phyloP scores from a whole-genome alignment of 2,797 vertebrate species.

The Tapirus indicus region DNA sequence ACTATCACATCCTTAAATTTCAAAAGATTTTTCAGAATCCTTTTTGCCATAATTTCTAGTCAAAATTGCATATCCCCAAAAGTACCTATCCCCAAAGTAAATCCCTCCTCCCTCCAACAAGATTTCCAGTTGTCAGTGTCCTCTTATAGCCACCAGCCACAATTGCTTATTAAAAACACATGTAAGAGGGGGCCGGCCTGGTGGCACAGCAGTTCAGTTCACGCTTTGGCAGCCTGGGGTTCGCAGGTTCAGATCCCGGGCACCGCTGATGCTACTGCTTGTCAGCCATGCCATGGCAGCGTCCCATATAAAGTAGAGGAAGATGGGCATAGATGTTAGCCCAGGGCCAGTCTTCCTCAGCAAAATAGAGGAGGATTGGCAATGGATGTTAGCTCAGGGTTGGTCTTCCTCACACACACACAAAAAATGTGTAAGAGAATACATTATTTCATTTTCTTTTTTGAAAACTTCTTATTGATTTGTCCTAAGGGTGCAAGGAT shows the following conservation, averaged over 20 bases:
- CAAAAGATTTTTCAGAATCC: slow-evolving; percentile 7
- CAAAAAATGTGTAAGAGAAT: background rate
- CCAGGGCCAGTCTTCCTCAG: too few relatives aligned
- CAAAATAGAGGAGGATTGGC: too few relatives aligned
- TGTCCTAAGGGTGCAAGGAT: background rate
- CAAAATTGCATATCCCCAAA: background rate
- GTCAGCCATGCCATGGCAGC: too few relatives aligned
- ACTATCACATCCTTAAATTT: background rate
- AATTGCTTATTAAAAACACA: background rate
- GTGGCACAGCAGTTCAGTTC: too few relatives aligned
- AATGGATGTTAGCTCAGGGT: too few relatives aligned
- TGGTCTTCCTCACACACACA: too few relatives aligned
- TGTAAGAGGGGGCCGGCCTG: background rate
- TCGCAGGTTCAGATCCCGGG: too few relatives aligned
- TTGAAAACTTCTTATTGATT: background rate
- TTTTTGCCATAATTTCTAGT: background rate
- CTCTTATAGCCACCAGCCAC: background rate
- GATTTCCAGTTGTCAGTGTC: background rate
- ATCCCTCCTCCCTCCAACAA: background rate
- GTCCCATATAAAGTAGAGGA: too few relatives aligned
- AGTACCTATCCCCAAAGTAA: background rate
- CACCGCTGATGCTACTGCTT: too few relatives aligned
- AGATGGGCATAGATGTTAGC: too few relatives aligned
- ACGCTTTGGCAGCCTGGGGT: too few relatives aligned
- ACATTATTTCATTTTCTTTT: background rate